These are phyloP conservation scores for human DNA, from an alignment of 2,113 vertebrate genomes.

Conservation along the genomic window GRCh38 chr4:74655501-74656000, in stretches of 20 bases:
- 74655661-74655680: background rate
- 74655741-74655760: background rate
- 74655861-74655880: background rate
- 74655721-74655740: background rate
- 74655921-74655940: background rate
- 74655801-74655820: background rate
- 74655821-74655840: background rate
- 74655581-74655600: background rate
- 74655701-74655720: background rate
- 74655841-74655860: accelerated
- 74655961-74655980: background rate
- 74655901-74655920: background rate
- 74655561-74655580: background rate
- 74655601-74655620: background rate
- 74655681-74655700: background rate
- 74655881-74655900: background rate
- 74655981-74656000: background rate
- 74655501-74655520: background rate
- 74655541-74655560: background rate
- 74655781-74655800: background rate
- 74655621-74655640: background rate
- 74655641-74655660: background rate
- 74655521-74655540: background rate
- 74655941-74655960: background rate
- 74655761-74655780: background rate